These are phyloP conservation scores for Eulithis prunata DNA, from an alignment of 2,888 invertebrate genomes.

Conservation along the genomic window DNA sequence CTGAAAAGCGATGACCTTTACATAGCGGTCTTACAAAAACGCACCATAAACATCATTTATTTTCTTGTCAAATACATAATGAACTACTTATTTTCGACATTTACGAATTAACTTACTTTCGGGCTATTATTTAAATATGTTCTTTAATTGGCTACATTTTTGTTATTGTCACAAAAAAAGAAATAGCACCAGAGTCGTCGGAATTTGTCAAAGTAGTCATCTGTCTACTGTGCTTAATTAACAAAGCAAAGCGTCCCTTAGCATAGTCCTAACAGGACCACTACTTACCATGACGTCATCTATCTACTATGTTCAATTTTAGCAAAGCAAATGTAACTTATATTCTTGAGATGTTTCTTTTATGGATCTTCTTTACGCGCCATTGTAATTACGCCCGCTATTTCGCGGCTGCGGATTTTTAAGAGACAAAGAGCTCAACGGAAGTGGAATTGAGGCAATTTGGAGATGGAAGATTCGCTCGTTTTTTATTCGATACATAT, in stretches of 20 bases:
- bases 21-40: neutral
- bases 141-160: no score
- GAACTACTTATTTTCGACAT: neutral
- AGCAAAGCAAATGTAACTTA: neutral
- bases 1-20: neutral
- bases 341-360: no score
- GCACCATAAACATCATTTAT: neutral
- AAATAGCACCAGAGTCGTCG: no score
- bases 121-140: no score
- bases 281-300: no score
- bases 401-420: neutral
- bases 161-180: no score
- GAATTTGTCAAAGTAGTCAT: no score
- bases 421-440: slow-evolving; percentile 10
- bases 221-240: no score
- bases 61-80: neutral
- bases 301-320: neutral
- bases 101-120: neutral
- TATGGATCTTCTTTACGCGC: no score
- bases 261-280: no score
- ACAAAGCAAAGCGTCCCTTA: no score
- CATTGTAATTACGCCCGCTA: neutral
- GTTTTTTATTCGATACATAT: slow-evolving; percentile 50
- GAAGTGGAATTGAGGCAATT: slow-evolving; percentile 48
- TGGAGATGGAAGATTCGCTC: slow-evolving; percentile 39